Conservation (phyloP, 2,113 vertebrate species). For the Eptesicus fuscus region DNA sequence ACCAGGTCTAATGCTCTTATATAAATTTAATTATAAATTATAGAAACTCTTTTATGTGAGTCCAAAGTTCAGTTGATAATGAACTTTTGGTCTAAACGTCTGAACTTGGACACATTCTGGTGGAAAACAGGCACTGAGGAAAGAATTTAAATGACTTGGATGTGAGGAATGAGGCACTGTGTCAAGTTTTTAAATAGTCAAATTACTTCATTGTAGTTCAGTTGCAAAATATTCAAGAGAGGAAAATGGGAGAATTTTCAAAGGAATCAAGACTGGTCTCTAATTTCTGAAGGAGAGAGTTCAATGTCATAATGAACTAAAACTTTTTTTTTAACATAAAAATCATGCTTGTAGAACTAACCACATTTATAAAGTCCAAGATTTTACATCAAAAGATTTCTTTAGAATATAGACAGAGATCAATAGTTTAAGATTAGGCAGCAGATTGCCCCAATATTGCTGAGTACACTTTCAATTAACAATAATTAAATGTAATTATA, state of each 20-base stretch:
- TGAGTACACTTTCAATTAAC: background rate
- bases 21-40: slow-evolving; percentile 62
- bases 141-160: slow-evolving; percentile 75
- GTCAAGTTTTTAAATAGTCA: slow-evolving; percentile 56
- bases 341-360: background rate
- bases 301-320: background rate
- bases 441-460: background rate
- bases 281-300: background rate
- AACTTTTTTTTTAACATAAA: background rate
- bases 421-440: background rate
- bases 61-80: slow-evolving; percentile 67
- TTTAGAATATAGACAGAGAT: background rate
- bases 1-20: slow-evolving; percentile 7
- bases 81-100: slow-evolving; percentile 53
- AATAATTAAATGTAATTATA: background rate
- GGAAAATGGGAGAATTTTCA: slow-evolving; percentile 30
- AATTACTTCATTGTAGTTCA: slow-evolving; percentile 46
- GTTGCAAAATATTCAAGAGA: slow-evolving; percentile 20
- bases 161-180: slow-evolving; percentile 62
- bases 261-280: background rate
- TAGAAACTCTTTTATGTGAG: slow-evolving; percentile 63
- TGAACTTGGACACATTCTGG: slow-evolving; percentile 62
- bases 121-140: slow-evolving; percentile 65
- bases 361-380: background rate
- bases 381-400: background rate